A percentile compares a stretch with the other conserved stretches of the same genome.
These are phyloP conservation scores for Agonum fuliginosum DNA, from an alignment of 2,888 invertebrate genomes.

Conservation along the genomic window DNA sequence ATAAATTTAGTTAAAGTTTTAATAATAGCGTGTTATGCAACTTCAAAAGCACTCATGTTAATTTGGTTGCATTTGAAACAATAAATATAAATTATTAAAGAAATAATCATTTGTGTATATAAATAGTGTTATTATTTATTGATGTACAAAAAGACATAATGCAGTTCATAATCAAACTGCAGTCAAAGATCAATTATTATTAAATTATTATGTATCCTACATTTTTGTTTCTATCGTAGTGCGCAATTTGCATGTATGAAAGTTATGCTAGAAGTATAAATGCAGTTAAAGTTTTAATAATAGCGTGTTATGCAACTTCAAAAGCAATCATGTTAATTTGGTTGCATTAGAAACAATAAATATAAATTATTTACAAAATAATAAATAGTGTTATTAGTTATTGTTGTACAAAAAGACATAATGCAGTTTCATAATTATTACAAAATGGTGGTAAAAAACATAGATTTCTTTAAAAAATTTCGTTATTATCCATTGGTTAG, in stretches of 20 bases:
- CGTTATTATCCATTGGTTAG: background rate
- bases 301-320: background rate
- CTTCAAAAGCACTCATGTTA: background rate
- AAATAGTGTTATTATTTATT: too few species aligned
- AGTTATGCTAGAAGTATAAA: background rate
- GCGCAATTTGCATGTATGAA: background rate
- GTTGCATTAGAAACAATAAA: too few species aligned
- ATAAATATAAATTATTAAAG: too few species aligned
- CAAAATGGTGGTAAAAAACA: background rate
- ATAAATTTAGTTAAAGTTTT: background rate
- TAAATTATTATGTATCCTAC: background rate
- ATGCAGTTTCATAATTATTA: background rate
- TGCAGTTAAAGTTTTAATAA: background rate
- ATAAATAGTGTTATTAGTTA: too few species aligned
- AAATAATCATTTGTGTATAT: too few species aligned
- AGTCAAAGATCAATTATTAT: background rate
- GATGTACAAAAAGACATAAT: too few species aligned
- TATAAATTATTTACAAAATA: too few species aligned
- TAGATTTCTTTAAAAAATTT: background rate
- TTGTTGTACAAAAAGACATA: too few species aligned
- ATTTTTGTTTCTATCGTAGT: background rate
- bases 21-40: background rate
- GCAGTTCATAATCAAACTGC: too few species aligned
- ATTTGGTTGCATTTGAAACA: background rate
- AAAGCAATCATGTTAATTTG: background rate